Conservation (phyloP, 2,888 invertebrate genomes). For the Ceramica pisi region DNA sequence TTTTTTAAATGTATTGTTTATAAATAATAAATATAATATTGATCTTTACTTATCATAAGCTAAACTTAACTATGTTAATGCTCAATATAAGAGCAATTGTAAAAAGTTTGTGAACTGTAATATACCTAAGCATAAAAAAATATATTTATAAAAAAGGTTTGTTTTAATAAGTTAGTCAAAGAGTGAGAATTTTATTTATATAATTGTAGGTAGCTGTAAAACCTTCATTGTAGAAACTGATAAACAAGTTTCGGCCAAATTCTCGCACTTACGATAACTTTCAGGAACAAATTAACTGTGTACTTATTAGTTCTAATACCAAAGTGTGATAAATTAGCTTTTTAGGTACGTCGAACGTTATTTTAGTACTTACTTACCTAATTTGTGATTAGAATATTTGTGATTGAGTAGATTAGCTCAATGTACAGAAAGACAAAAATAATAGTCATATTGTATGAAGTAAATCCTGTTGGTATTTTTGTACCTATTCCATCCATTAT, state of each 20-base stretch:
- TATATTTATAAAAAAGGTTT: constrained; percentile 16
- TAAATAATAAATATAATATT: no score
- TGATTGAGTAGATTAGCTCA: constrained; percentile 73
- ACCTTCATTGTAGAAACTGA: constrained; percentile 42
- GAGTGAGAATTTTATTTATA: constrained; percentile 73
- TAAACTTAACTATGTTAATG: no score
- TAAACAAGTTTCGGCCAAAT: constrained; percentile 56
- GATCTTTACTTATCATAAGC: no score
- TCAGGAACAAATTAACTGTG: constrained; percentile 49
- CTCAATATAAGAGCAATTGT: constrained; percentile 41
- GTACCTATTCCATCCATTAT: constrained; percentile 69
- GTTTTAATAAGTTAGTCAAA: constrained; percentile 64
- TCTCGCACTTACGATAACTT: constrained; percentile 59
- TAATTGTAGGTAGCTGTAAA: constrained; percentile 49
- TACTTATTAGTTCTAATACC: constrained; percentile 68
- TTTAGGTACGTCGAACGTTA: constrained; percentile 64
- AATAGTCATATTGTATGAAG: constrained; percentile 56
- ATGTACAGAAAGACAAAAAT: constrained; percentile 74
- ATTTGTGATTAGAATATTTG: constrained; percentile 64
- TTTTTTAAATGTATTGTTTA: no score
- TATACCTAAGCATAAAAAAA: constrained; percentile 32
- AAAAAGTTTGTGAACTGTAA: constrained; percentile 38
- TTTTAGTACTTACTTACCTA: constrained; percentile 55
- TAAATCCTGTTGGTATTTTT: constrained; percentile 54
- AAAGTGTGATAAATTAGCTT: constrained; percentile 79